These are phyloP conservation scores for Nysson spinosus DNA, from an alignment of 2,888 invertebrate species.

Conservation along the genomic window DNA sequence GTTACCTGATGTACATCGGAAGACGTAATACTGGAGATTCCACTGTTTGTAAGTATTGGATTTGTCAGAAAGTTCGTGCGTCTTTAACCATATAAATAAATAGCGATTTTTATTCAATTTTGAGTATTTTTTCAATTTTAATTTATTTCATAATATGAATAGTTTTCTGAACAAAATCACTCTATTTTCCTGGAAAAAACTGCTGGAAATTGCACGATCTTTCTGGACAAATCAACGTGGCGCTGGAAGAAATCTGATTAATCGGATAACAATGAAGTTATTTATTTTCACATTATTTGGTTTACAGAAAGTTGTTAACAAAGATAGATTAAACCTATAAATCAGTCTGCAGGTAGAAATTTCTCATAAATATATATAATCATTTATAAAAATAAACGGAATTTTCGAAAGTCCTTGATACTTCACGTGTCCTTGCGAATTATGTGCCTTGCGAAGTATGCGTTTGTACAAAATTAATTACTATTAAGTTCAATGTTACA, in stretches of 20 bases:
- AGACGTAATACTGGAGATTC: no score
- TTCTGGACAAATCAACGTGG: no score
- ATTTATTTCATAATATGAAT: no score
- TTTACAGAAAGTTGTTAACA: slow-evolving; percentile 44
- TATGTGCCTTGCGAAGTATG: slow-evolving; percentile 14
- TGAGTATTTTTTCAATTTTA: no score
- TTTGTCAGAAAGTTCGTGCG: no score
- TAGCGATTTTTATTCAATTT: no score
- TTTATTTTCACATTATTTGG: slow-evolving; percentile 48
- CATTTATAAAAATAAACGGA: slow-evolving; percentile 44
- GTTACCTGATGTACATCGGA: no score
- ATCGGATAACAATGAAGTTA: not conserved
- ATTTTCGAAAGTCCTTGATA: slow-evolving; percentile 17
- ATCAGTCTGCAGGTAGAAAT: slow-evolving; percentile 35
- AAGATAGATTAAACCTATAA: slow-evolving; percentile 30
- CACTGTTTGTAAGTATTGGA: no score
- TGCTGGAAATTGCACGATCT: no score
- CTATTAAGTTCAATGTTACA: slow-evolving; percentile 15
- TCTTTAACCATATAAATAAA: no score
- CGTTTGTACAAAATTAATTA: slow-evolving; percentile 31
- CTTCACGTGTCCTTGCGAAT: slow-evolving; percentile 11
- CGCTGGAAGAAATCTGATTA: not conserved
- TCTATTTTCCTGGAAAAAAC: no score
- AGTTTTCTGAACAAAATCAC: no score
- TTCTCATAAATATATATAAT: slow-evolving; percentile 36